These are phyloP conservation scores for Polymixis lichenea DNA, from an alignment of 2,888 invertebrate genomes.

Conservation along the genomic window DNA sequence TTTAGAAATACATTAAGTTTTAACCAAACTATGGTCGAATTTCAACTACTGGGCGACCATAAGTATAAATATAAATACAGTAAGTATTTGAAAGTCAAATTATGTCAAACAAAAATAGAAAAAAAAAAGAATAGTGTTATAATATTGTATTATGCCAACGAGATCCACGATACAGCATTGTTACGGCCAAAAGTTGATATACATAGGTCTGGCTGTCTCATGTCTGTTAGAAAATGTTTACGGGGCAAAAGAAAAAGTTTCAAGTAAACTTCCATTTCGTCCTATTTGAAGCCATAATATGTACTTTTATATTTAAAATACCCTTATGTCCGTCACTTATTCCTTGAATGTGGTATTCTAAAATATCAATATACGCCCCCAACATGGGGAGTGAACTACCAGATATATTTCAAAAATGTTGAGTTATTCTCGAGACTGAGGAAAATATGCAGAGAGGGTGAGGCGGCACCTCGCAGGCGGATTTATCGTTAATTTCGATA, in stretches of 20 bases:
- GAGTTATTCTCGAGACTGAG: slow-evolving; percentile 73
- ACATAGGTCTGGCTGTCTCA: slow-evolving; percentile 39
- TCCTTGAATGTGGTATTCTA: slow-evolving; percentile 18
- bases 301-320: neutral
- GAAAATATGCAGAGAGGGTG: slow-evolving; percentile 82
- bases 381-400: slow-evolving; percentile 31
- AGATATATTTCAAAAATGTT: slow-evolving; percentile 68
- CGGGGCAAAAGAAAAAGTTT: slow-evolving; percentile 30
- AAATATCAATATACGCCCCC: slow-evolving; percentile 31
- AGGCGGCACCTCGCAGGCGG: slow-evolving; percentile 77
- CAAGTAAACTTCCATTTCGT: slow-evolving; percentile 25
- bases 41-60: too few relatives aligned
- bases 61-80: neutral
- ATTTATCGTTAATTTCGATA: slow-evolving; percentile 87
- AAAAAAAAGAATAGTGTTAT: slow-evolving; percentile 5
- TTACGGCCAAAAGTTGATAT: slow-evolving; percentile 42
- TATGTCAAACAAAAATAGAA: slow-evolving; percentile 11
- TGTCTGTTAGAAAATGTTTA: slow-evolving; percentile 35
- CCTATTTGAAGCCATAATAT: slow-evolving; percentile 19
- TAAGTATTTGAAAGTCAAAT: slow-evolving; percentile 1
- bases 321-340: neutral
- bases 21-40: too few relatives aligned
- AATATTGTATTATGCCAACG: slow-evolving; percentile 33
- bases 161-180: slow-evolving; percentile 42
- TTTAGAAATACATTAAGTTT: too few relatives aligned